Base-by-base conservation (phyloP, 2,888 invertebrate genomes). In the Diogma glabrata region DNA sequence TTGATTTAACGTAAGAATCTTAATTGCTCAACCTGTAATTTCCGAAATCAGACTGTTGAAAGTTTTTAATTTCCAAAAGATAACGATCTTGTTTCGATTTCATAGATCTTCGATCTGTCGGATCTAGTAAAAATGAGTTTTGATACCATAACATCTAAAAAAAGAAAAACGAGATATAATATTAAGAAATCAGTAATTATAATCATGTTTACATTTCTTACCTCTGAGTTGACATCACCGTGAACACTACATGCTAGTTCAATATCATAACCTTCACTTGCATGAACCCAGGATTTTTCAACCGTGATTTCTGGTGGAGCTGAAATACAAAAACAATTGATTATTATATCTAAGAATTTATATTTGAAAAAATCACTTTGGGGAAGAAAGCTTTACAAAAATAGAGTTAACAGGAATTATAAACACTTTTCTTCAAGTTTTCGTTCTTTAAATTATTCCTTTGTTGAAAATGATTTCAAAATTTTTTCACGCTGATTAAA, bases 291-390 rank as follows among this genome's bases (percentile, higher is more conserved):
- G 9, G 75, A 74, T 57, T 75, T 71, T 56, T 78, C 71, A 17
- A 77, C 77, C 48, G 73, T 77, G 53, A 80, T 78, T 70, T 80
- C 79, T 5, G 80, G 80, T 5, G 79, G 78, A 66, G 78, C 79
- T 79, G 60, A 17, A 22, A 16, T 22, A 43, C 6, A 43, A 43
- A 43, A 43, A 22, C 4, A 43, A 1, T n/a, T n/a, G n/a, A n/a
- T n/a, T n/a, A n/a, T n/a, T n/a, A n/a, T n/a, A n/a, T n/a, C n/a
- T n/a, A n/a, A n/a, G n/a, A n/a, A n/a, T n/a, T n/a, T n/a, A n/a
- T n/a, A n/a, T n/a, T n/a, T n/a, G n/a, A n/a, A n/a, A n/a, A n/a
- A n/a, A n/a, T n/a, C n/a, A n/a, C n/a, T n/a, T n/a, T n/a, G n/a
- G n/a, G n/a, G n/a, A n/a, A n/a, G n/a, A n/a, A n/a, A n/a, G n/a